These are phyloP conservation scores for Otus sunia DNA, from an alignment of 2,113 vertebrate species.

Conservation along the genomic window DNA sequence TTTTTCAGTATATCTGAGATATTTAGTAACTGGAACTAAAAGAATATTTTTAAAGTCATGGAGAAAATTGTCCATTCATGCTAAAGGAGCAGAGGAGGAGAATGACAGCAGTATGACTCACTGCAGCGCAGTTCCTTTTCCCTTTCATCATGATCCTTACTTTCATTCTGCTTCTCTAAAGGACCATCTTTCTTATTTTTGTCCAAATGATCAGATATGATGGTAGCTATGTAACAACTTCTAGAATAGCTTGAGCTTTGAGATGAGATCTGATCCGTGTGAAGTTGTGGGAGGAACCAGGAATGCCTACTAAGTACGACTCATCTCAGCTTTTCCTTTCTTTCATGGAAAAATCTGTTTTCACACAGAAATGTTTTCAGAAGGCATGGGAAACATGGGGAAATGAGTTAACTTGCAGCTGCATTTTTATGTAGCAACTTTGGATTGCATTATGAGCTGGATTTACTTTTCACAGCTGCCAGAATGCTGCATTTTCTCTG, in stretches of 20 bases:
- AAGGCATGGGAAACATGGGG: neutral
- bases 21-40: neutral
- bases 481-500: neutral
- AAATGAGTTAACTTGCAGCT: neutral
- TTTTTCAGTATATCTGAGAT: neutral
- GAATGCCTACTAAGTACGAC: neutral
- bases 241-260: neutral
- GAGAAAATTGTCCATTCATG: neutral
- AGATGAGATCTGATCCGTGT: neutral
- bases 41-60: neutral
- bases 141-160: neutral
- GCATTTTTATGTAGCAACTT: neutral
- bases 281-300: neutral
- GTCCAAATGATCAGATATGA: neutral
- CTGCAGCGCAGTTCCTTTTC: neutral
- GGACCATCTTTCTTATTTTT: neutral
- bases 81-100: neutral
- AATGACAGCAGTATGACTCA: neutral
- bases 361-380: neutral
- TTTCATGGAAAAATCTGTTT: neutral
- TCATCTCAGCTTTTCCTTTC: neutral
- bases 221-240: neutral
- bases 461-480: neutral
- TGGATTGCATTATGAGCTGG: neutral
- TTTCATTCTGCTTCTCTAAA: constrained; percentile 30